Evolutionary conservation across 2,113 vertebrate genomes (phyloP).

Genomic region (Scophthalmus maximus): DNA sequence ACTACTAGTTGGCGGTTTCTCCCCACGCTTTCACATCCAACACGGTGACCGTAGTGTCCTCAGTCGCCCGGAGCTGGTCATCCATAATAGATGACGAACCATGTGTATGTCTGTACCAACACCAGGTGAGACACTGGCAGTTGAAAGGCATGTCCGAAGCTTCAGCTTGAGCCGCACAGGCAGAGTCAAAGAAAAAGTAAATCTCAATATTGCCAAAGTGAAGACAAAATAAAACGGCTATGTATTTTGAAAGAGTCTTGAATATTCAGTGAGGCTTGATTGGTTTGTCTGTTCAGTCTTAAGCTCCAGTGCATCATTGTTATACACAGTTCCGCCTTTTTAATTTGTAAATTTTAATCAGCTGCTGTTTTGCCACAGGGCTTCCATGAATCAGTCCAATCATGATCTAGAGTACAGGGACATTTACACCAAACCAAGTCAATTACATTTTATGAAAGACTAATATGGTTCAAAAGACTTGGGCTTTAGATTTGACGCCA

Average conservation of each 20-base stretch:
- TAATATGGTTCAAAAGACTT: conserved; percentile 41
- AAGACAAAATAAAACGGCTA: conserved; percentile 21
- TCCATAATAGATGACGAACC: conserved; percentile 75
- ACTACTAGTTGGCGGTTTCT: conserved; percentile 49
- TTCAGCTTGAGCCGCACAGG: conserved; percentile 36
- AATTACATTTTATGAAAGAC: conserved; percentile 50
- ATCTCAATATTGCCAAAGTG: background rate
- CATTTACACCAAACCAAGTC: conserved; percentile 44
- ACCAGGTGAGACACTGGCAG: conserved; percentile 49
- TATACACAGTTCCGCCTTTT: conserved; percentile 42
- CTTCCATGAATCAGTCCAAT: conserved; percentile 65
- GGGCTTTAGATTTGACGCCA: conserved; percentile 29
- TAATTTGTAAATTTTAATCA: conserved; percentile 65
- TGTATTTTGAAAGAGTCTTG: background rate
- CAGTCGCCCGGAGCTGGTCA: conserved; percentile 38
- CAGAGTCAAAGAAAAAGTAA: conserved; percentile 19
- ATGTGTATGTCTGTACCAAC: conserved; percentile 53
- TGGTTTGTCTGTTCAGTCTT: conserved; percentile 27
- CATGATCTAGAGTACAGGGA: conserved; percentile 29
- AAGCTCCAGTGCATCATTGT: conserved; percentile 26
- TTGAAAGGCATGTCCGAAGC: conserved; percentile 53
- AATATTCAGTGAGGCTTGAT: background rate
- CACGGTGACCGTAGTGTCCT: conserved; percentile 71
- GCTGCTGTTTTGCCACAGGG: conserved; percentile 48
- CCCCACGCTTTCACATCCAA: conserved; percentile 25